phyloP scores from a whole-genome alignment of 2,113 vertebrate genomes.

The Carassius auratus region DNA sequence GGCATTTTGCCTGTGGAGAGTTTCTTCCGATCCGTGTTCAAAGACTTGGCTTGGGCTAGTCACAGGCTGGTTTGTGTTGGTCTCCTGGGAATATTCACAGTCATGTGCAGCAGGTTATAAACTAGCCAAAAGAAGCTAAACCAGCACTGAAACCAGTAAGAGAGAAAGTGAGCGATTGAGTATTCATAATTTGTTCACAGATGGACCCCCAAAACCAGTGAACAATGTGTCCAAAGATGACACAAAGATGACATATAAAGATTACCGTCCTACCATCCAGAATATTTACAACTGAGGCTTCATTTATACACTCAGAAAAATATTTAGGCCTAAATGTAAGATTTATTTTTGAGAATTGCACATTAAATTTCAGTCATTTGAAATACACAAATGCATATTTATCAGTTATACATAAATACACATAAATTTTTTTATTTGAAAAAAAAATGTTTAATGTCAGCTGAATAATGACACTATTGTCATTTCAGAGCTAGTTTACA shows the following conservation, averaged over 20 bases:
- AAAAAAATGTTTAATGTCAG: too few relatives aligned
- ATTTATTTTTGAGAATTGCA: too few relatives aligned
- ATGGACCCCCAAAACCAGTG: background rate
- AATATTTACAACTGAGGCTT: background rate
- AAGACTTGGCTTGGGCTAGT: background rate
- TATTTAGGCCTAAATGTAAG: too few relatives aligned
- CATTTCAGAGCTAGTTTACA: too few relatives aligned
- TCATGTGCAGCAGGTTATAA: conserved; percentile 22
- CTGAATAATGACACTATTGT: too few relatives aligned
- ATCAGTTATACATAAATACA: too few relatives aligned
- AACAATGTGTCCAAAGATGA: background rate
- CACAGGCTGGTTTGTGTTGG: conserved; percentile 9
- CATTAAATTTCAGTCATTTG: too few relatives aligned
- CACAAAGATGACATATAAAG: background rate
- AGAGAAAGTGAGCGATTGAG: background rate
- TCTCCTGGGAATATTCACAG: background rate
- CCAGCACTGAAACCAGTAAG: background rate
- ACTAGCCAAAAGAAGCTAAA: background rate
- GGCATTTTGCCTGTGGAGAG: conserved; percentile 31
- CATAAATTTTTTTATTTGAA: too few relatives aligned
- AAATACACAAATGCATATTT: too few relatives aligned
- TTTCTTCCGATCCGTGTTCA: conserved; percentile 22
- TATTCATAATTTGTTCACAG: background rate
- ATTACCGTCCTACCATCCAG: background rate
- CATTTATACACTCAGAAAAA: too few relatives aligned